A percentile compares a stretch with the other conserved stretches of the same genome.
Conservation (phyloP, 1,140 invertebrate species). For the Sinella curviseta region DNA sequence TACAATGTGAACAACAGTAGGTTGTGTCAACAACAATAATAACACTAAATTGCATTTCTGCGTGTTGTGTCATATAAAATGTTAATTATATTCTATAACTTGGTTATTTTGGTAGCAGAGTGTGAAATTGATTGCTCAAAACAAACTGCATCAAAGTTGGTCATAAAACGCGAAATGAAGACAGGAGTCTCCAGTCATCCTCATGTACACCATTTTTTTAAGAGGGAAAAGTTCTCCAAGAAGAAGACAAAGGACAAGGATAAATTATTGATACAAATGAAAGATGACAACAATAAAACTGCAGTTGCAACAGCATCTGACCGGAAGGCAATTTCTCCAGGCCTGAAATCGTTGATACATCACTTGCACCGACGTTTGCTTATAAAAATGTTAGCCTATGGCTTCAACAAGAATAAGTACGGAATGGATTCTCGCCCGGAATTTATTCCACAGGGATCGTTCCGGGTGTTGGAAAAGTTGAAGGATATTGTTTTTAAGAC, state of each 20-base stretch:
- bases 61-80: neutral
- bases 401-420: neutral
- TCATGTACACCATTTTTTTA: no score
- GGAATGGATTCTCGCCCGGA: neutral
- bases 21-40: no score
- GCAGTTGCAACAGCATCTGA: no score
- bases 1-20: no score
- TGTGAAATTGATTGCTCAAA: neutral
- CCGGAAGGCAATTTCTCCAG: no score
- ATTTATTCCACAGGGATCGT: neutral
- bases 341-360: neutral
- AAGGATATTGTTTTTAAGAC: neutral
- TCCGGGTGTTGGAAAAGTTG: conserved; percentile 22
- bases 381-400: neutral
- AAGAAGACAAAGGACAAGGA: neutral
- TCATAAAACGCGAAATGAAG: no score
- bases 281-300: no score
- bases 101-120: neutral
- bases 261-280: neutral
- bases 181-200: no score
- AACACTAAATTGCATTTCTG: no score
- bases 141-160: neutral
- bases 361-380: neutral
- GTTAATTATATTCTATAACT: neutral
- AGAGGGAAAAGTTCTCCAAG: neutral